phyloP scores from a whole-genome alignment of 2,113 vertebrate species.

The Euleptes europaea region DNA sequence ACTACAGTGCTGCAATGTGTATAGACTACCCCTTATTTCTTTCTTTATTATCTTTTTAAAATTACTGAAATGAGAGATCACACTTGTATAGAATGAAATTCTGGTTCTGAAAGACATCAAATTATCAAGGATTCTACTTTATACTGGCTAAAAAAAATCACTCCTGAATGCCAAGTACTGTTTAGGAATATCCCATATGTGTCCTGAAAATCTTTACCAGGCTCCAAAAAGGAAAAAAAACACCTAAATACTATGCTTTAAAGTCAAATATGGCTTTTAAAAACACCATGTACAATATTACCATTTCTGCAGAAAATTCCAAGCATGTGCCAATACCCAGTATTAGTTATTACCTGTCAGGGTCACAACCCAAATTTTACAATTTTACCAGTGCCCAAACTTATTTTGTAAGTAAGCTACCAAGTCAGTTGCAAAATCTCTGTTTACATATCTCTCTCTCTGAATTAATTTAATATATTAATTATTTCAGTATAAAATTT shows the following conservation, averaged over 20 bases:
- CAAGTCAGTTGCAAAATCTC: not conserved
- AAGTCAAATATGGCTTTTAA: slow-evolving; percentile 11
- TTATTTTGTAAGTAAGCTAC: not conserved
- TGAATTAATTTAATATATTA: not conserved
- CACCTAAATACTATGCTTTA: not conserved
- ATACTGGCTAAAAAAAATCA: not conserved
- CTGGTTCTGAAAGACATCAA: not conserved
- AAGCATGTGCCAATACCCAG: not conserved
- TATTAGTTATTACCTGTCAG: not conserved
- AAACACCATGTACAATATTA: not conserved
- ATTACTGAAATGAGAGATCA: too few species aligned
- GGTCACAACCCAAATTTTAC: not conserved
- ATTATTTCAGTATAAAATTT: not conserved
- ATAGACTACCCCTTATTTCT: not conserved
- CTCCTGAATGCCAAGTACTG: not conserved
- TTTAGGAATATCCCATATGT: not conserved
- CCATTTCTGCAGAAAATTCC: not conserved
- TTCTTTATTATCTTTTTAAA: slow-evolving; percentile 17
- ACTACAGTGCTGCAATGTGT: slow-evolving; percentile 20
- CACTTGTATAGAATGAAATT: not conserved
- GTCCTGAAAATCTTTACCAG: not conserved
- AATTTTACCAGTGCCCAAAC: not conserved
- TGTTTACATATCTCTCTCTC: not conserved
- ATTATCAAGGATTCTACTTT: not conserved
- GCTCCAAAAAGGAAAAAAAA: not conserved